Evolutionary conservation across 1,140 invertebrate genomes (phyloP).

Genomic region (Cyrtorhinus lividipennis): DNA sequence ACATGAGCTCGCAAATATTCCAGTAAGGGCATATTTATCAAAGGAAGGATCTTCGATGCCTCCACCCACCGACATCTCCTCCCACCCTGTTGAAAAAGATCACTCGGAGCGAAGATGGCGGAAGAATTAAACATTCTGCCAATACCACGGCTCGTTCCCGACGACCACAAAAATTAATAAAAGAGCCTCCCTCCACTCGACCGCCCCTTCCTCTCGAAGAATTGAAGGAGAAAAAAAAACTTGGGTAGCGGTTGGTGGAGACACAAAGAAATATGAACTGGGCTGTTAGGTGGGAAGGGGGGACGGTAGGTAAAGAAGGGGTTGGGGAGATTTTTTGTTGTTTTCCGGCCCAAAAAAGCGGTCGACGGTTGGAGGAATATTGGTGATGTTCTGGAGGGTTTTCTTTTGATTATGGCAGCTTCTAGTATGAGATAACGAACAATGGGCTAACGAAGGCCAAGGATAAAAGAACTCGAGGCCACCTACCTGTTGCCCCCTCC

Average conservation of each 20-base stretch:
- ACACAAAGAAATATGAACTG: background rate
- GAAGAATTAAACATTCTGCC: background rate
- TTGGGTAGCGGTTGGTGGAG: background rate
- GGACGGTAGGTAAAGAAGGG: too few relatives aligned
- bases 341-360: background rate
- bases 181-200: background rate
- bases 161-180: background rate
- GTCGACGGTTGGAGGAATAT: background rate
- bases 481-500: background rate
- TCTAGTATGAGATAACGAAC: slow-evolving; percentile 13
- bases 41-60: too few relatives aligned
- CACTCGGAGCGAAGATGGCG: too few relatives aligned
- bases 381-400: background rate
- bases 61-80: too few relatives aligned
- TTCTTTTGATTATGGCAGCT: slow-evolving; percentile 11
- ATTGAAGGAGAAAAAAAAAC: background rate
- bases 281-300: background rate
- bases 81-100: too few relatives aligned
- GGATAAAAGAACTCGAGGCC: background rate
- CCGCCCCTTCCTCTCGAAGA: too few relatives aligned
- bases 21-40: too few relatives aligned
- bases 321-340: too few relatives aligned
- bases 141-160: background rate
- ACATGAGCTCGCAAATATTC: too few relatives aligned
- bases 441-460: slow-evolving; percentile 14